Percentiles rank a stretch among this genome's conserved stretches.
These are phyloP conservation scores for Spilogale gracilis DNA, from an alignment of 2,113 vertebrate species.

Conservation along the genomic window DNA sequence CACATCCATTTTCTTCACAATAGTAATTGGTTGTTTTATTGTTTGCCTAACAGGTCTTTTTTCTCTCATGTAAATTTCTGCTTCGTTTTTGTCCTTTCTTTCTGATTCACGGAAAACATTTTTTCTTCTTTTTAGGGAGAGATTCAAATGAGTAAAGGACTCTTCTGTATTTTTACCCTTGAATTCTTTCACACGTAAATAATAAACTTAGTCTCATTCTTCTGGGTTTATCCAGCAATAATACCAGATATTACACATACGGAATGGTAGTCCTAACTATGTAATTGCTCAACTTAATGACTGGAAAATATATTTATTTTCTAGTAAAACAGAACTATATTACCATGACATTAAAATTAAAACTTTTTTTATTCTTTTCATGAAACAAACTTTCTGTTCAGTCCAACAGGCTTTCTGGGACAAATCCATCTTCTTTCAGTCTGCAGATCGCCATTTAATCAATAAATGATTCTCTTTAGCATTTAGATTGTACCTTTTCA, in stretches of 20 bases:
- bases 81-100: conserved; percentile 64
- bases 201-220: conserved; percentile 8
- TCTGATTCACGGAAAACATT: conserved; percentile 49
- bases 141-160: conserved; percentile 19
- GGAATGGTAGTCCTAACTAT: background rate
- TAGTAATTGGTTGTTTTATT: conserved; percentile 1
- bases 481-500: conserved; percentile 22
- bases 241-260: background rate
- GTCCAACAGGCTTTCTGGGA: background rate
- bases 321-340: background rate
- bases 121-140: background rate
- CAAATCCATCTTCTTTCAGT: background rate
- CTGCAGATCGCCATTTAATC: background rate
- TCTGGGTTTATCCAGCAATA: background rate
- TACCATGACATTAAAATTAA: conserved; percentile 14
- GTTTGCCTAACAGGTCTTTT: background rate
- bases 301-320: background rate
- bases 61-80: background rate
- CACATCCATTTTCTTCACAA: background rate
- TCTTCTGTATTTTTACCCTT: background rate
- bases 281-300: background rate
- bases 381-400: background rate
- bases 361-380: background rate
- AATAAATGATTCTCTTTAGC: background rate
- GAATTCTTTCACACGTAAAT: conserved; percentile 8